Conservation (phyloP, 1,140 invertebrate genomes). For the Arctopsyche grandis region DNA sequence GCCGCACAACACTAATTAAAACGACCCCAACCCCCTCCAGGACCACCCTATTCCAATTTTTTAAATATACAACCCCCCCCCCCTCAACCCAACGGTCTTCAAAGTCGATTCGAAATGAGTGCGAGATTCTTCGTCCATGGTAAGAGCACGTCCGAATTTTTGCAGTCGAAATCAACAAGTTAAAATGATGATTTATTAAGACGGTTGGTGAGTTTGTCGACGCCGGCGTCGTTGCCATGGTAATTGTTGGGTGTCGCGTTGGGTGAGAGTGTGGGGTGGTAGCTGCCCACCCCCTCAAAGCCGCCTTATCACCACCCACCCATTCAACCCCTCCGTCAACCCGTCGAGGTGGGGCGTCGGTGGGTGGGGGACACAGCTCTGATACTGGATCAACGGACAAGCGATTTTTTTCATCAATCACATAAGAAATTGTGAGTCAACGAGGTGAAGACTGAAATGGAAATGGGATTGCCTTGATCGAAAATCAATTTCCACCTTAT, state of each 20-base stretch:
- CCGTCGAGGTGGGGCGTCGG: neutral
- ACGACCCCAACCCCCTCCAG: neutral
- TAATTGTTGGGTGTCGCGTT: conserved; percentile 35
- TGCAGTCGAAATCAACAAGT: conserved; percentile 51
- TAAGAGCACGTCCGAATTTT: neutral
- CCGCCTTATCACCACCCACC: neutral
- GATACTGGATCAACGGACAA: neutral
- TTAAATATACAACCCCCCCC: too few species aligned
- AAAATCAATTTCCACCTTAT: too few species aligned
- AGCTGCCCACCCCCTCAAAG: neutral
- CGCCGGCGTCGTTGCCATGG: conserved; percentile 45
- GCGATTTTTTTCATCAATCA: too few species aligned
- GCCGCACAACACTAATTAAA: conserved; percentile 22
- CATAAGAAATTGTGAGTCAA: too few species aligned
- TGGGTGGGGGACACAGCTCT: neutral
- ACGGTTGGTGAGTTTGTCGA: conserved; percentile 37
- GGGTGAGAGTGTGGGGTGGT: neutral
- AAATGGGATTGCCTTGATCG: too few species aligned
- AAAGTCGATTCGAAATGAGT: neutral
- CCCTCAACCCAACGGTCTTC: neutral
- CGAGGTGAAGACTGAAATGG: too few species aligned
- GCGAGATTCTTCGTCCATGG: neutral
- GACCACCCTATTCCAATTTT: too few species aligned
- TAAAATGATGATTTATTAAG: conserved; percentile 53
- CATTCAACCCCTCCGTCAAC: neutral